Conservation (phyloP, 2,888 invertebrate species). For the Hylaea fasciaria region DNA sequence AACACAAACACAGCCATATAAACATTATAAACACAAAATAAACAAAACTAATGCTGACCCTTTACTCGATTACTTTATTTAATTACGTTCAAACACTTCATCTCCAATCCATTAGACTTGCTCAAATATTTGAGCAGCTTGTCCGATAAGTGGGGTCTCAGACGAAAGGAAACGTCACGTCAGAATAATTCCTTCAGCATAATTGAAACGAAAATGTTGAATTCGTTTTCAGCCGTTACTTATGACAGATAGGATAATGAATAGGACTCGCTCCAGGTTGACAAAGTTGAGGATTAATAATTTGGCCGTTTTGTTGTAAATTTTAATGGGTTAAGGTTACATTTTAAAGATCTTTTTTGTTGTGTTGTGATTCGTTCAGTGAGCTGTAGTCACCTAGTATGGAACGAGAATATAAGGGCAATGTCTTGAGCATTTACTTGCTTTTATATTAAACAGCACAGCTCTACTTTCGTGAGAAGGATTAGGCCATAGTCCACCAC, state of each 20-base stretch:
- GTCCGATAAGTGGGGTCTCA: constrained; percentile 4
- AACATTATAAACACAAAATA: no score
- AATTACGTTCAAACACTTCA: constrained; percentile 1
- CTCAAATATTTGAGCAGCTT: constrained; percentile 3
- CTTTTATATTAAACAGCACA: no score
- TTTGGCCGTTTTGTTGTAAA: background rate
- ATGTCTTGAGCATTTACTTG: no score
- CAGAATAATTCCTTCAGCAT: constrained; percentile 45
- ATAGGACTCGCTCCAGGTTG: constrained; percentile 25
- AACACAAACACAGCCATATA: no score
- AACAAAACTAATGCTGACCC: no score
- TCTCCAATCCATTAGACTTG: background rate
- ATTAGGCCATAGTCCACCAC: no score
- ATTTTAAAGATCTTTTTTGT: background rate
- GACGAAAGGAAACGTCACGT: constrained; percentile 4
- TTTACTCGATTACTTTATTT: background rate
- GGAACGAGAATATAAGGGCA: no score
- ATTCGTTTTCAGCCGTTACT: constrained; percentile 41
- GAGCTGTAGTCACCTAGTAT: no score
- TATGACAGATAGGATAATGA: constrained; percentile 50
- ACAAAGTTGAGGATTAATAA: background rate
- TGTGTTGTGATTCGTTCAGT: background rate
- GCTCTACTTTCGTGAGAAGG: no score
- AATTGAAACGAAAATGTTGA: constrained; percentile 49
- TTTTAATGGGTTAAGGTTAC: background rate